A percentile compares a stretch with the other conserved stretches of the same genome.
These are phyloP conservation scores for Drosophila eohydei DNA, from an alignment of 2,888 invertebrate genomes.

Conservation along the genomic window DNA sequence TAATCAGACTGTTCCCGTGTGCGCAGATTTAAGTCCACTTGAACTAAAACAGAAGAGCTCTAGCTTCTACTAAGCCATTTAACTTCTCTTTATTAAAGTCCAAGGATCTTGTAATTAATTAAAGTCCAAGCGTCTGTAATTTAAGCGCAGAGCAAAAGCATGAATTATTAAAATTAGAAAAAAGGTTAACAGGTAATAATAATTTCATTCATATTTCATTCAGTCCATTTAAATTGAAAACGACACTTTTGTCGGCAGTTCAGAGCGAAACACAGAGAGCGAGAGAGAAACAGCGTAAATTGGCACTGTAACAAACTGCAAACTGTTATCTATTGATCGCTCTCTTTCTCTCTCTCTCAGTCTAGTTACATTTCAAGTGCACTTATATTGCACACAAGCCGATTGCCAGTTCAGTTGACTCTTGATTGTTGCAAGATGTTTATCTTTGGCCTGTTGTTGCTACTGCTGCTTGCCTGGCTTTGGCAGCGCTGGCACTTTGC, in stretches of 20 bases:
- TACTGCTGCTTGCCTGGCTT: conserved; percentile 40
- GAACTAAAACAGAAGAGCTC: too few relatives aligned
- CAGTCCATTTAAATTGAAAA: not conserved
- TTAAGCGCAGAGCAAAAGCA: too few relatives aligned
- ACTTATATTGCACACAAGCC: not conserved
- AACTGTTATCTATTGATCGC: conserved; percentile 25
- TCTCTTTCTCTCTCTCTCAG: not conserved
- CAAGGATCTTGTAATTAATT: too few relatives aligned
- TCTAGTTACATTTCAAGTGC: not conserved
- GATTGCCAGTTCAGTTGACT: conserved; percentile 16
- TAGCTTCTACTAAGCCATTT: too few relatives aligned
- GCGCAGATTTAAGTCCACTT: too few relatives aligned
- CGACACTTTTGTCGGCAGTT: conserved; percentile 5
- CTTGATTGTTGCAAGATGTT: conserved; percentile 25
- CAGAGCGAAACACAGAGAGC: not conserved
- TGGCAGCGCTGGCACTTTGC: conserved; percentile 82
- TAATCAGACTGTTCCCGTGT: too few relatives aligned
- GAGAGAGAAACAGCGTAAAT: not conserved
- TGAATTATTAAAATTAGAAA: not conserved
- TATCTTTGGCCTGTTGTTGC: not conserved
- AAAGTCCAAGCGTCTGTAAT: too few relatives aligned
- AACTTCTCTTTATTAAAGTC: too few relatives aligned
- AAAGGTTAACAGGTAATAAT: not conserved
- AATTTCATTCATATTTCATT: not conserved
- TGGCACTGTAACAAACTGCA: not conserved